Base-by-base conservation (phyloP, 2,797 vertebrate genomes). In the Ceryle rudis region DNA sequence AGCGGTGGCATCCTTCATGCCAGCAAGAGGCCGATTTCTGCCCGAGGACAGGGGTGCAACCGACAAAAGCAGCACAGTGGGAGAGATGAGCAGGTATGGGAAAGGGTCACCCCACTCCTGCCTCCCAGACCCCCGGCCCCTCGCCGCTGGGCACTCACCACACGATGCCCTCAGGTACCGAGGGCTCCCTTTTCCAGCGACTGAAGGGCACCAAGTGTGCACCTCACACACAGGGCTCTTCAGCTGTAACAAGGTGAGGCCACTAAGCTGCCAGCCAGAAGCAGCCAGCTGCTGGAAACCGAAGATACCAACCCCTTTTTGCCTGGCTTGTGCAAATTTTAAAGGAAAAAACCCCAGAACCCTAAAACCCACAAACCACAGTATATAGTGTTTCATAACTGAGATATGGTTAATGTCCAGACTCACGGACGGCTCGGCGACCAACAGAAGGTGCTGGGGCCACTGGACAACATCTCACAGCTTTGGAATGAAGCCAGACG, bases 271-370 rank as follows among this genome's bases (percentile, higher is more conserved):
- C 81, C 54, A 67, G 83, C 28, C 55, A 13, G 15, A 49, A 86
- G 79, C 29, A 54, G 86, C 66, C 62, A 58, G 84, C 62, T 44
- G 42, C 47, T 44, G 44, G 71, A 73, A 46, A 64, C 70, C 33
- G 64, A 39, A 75, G 29, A 20, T 8, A 74, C 2, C 49, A 49
- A 65, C 8, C 46, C 72, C 81, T 9, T 2, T 5, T 26, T 12
- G 16, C 21, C 71, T 29, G 31, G 71, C 31, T 41, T 92, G 96
- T 93, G 96, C 90, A 97, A 97, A 92, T 77, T 51, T 77, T 73
- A 65, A 74, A 80, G 79, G 16, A 6, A 55, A 10, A 15, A 69
- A 3, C 8, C 35, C 6, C 37, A 5, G 83, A 60, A 39, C 39
- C 39, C 21, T 3, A 26, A 51, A 28, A 14, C 25, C 33, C n/a